Base-by-base conservation (phyloP, 2,888 invertebrate species). In the Euclidia mi region DNA sequence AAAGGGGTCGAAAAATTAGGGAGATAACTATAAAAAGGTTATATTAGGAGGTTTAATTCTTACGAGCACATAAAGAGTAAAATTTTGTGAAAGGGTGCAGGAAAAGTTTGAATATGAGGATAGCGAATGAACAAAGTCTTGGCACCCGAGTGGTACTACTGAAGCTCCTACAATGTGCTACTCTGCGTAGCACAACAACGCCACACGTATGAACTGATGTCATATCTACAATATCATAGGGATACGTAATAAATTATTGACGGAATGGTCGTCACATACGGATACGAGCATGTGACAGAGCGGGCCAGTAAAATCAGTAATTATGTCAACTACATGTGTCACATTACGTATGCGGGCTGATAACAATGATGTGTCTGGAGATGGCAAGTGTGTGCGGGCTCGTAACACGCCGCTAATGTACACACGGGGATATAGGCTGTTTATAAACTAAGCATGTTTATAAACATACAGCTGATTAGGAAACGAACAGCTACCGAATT, bases 301-400 rank as follows among this genome's bases (percentile, higher is more conserved):
- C 52, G 62, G 65, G 49, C 52, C 38, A 50, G 44, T 71, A 63
- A 75, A 71, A 68, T 64, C 58, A 47, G 63, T 65, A 67, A 67
- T 64, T 66, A 73, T 59, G 62, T 74, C 79, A 74, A 71, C 58
- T 66, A 69, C 75, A 79, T 76, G 57, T 75, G 69, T 74, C 75
- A 67, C 78, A 82, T 80, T 77, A 80, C 64, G 64, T 68, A 81
- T 84, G 76, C 78, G 76, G 67, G 68, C 79, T 76, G 82, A 85
- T 81, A 82, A 68, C 75, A 68, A 73, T 68, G 68, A 72, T 69
- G 67, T 69, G 79, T 79, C 80, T 76, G 71, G 76, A 83, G 82
- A 84, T 84, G 79, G 78, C 78, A 76, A 76, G 81, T 52, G 81
- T 79, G 82, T 83, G 76, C 79, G 76, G 77, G 71, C 57, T 78